Percentiles rank a stretch among this genome's conserved stretches.
Conservation (phyloP, 1,140 invertebrate genomes). For the Conopomorpha cramerella region DNA sequence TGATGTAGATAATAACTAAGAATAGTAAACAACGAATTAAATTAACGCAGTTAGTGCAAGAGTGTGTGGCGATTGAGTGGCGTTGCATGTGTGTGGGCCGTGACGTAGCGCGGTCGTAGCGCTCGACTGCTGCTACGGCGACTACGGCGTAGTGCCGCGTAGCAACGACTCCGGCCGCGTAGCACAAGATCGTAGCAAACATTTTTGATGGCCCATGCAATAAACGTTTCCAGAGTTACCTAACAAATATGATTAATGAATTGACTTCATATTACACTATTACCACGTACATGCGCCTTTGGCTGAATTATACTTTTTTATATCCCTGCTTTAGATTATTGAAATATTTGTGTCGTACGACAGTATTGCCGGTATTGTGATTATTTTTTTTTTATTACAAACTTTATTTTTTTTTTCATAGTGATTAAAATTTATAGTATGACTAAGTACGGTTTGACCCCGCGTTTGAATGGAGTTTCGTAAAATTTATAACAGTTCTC, state of each 20-base stretch:
- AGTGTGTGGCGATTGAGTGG: constrained; percentile 22
- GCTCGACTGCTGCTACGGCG: constrained; percentile 3
- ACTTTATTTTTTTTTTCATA: too few relatives aligned
- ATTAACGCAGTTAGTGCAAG: constrained; percentile 48
- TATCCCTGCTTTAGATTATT: constrained; percentile 53
- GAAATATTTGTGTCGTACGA: constrained; percentile 39
- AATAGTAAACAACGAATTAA: constrained; percentile 51
- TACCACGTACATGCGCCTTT: constrained; percentile 53
- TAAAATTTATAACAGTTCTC: constrained; percentile 48
- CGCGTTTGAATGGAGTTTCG: constrained; percentile 28
- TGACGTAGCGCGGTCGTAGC: constrained; percentile 2
- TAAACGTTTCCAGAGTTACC: constrained; percentile 36
- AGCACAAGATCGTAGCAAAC: constrained; percentile 40
- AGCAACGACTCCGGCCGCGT: constrained; percentile 11
- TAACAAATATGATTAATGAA: constrained; percentile 59
- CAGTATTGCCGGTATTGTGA: constrained; percentile 38
- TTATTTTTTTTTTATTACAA: constrained; percentile 35
- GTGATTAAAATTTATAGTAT: constrained; percentile 54
- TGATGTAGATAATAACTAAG: constrained; percentile 58
- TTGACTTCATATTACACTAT: constrained; percentile 58
- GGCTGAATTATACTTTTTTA: constrained; percentile 36
- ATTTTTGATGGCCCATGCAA: too few relatives aligned
- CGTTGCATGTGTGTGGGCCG: constrained; percentile 8
- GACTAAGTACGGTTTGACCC: constrained; percentile 50
- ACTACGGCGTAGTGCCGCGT: constrained; percentile 1